A percentile compares a stretch with the other conserved stretches of the same genome.
These are phyloP conservation scores for Eubasilissa splendida DNA, from an alignment of 2,888 invertebrate species.

Conservation along the genomic window DNA sequence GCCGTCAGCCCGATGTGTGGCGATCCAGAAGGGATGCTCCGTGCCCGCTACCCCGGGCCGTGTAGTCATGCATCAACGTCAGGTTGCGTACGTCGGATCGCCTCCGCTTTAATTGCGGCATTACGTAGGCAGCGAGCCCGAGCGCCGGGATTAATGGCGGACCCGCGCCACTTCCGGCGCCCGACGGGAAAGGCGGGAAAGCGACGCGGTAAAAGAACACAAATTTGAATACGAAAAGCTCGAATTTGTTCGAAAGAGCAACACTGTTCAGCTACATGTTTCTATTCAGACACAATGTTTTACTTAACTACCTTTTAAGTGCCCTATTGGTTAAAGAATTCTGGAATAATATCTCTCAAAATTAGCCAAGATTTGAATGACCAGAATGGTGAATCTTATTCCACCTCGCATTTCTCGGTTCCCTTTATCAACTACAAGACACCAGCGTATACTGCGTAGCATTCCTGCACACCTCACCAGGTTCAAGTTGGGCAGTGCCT, in stretches of 20 bases:
- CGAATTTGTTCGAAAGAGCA: not conserved
- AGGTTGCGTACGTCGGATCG: constrained; percentile 63
- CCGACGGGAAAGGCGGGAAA: constrained; percentile 10
- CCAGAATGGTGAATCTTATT: too few relatives aligned
- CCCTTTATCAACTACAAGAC: too few relatives aligned
- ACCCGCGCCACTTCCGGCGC: constrained; percentile 6
- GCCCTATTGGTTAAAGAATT: too few relatives aligned
- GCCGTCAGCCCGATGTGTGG: constrained; percentile 73
- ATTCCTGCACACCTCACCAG: too few relatives aligned
- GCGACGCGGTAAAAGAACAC: not conserved
- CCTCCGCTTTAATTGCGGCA: constrained; percentile 56
- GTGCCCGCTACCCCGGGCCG: constrained; percentile 58
- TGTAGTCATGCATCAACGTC: constrained; percentile 75
- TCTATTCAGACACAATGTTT: too few relatives aligned
- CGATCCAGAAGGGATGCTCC: constrained; percentile 59
- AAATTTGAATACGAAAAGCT: constrained; percentile 9
- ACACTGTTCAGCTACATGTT: not conserved
- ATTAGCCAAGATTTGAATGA: too few relatives aligned
- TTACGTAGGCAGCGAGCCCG: constrained; percentile 38
- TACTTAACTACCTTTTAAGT: too few relatives aligned
- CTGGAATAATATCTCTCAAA: too few relatives aligned
- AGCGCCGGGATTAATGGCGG: constrained; percentile 23
- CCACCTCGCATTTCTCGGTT: too few relatives aligned
- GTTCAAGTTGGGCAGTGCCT: too few relatives aligned
- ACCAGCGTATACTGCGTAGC: too few relatives aligned